A percentile compares a stretch with the other conserved stretches of the same genome.
These are phyloP conservation scores for Conops quadrifasciatus DNA, from an alignment of 2,888 invertebrate species.

Conservation along the genomic window DNA sequence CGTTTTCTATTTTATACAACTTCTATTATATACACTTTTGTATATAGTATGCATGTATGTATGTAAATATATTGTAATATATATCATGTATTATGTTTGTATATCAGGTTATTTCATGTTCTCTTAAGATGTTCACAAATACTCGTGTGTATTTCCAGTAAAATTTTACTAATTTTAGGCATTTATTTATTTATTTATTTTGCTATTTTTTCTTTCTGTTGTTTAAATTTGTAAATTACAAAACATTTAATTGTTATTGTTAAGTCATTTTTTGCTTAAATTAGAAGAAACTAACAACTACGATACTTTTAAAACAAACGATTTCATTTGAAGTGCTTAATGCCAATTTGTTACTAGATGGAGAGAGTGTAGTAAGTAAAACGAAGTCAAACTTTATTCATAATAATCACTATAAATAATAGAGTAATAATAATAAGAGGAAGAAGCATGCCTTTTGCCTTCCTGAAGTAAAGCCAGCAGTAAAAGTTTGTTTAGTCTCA, in stretches of 20 bases:
- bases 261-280: conserved; percentile 16
- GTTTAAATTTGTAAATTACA: neutral
- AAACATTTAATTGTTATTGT: neutral
- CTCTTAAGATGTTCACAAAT: neutral
- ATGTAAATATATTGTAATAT: too few species aligned
- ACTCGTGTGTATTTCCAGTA: neutral
- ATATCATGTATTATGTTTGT: too few species aligned
- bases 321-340: conserved; percentile 21
- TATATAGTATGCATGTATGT: too few species aligned
- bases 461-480: neutral
- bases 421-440: conserved; percentile 13
- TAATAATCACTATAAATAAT: conserved; percentile 24
- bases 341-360: conserved; percentile 39
- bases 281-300: conserved; percentile 17
- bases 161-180: conserved; percentile 4
- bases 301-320: neutral
- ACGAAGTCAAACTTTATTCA: conserved; percentile 20
- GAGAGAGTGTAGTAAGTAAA: conserved; percentile 27
- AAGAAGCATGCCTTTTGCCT: conserved; percentile 9
- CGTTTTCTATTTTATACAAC: conserved; percentile 13
- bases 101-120: conserved; percentile 9
- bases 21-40: neutral
- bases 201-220: conserved; percentile 10
- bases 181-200: neutral
- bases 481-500: neutral